A percentile compares a stretch with the other conserved stretches of the same genome.
phyloP scores from a whole-genome alignment of 2,888 invertebrate genomes.

The Phasia obesa region DNA sequence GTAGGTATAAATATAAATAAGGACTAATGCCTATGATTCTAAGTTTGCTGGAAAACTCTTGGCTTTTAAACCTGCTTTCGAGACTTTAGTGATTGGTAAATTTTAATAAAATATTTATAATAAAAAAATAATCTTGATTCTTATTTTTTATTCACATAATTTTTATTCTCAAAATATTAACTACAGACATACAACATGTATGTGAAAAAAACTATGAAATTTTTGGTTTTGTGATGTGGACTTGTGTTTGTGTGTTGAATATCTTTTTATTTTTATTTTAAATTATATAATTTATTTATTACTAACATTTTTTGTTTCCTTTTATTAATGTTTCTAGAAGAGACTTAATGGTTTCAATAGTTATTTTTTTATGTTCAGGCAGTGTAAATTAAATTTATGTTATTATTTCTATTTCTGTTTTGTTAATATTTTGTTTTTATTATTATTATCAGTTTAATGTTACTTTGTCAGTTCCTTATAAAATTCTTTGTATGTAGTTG shows the following conservation, averaged over 20 bases:
- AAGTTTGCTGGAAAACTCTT: too few species aligned
- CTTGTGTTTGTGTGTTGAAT: not conserved
- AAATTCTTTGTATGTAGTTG: conserved; percentile 21
- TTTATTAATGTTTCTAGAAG: not conserved
- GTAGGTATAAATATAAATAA: too few species aligned
- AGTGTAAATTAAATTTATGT: conserved; percentile 60
- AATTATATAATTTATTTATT: not conserved
- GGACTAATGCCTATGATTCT: too few species aligned
- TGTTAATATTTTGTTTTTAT: conserved; percentile 35
- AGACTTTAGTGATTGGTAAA: too few species aligned
- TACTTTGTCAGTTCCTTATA: conserved; percentile 67
- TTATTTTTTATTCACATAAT: too few species aligned
- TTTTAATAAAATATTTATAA: too few species aligned
- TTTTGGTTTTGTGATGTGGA: not conserved
- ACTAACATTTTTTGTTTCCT: conserved; percentile 30
- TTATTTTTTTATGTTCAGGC: conserved; percentile 55
- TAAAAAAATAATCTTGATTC: too few species aligned
- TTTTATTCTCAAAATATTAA: too few species aligned
- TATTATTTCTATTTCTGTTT: conserved; percentile 51
- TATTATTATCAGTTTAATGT: conserved; percentile 63
- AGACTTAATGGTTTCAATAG: conserved; percentile 12
- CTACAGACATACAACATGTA: too few species aligned
- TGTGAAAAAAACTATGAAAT: too few species aligned
- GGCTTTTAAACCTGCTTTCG: too few species aligned
- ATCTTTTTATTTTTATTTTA: not conserved